These are phyloP conservation scores for Neoseiulus cucumeris DNA, from an alignment of 1,140 invertebrate species.

Conservation along the genomic window DNA sequence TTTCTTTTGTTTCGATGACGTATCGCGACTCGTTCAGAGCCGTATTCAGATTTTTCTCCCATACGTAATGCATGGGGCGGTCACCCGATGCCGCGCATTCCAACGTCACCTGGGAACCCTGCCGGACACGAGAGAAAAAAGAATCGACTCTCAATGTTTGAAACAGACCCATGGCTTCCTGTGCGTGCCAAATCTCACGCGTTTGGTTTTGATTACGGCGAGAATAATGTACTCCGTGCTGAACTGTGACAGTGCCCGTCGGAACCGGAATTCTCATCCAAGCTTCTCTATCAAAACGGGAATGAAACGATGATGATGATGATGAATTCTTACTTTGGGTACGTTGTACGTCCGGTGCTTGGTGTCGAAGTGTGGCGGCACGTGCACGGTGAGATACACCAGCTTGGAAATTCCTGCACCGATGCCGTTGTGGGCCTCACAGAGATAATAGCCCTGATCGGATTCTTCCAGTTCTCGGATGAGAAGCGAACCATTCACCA, in stretches of 20 bases:
- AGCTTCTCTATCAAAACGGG: no score
- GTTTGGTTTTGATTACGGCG: no score
- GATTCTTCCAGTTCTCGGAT: slow-evolving; percentile 25
- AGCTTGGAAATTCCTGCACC: slow-evolving; percentile 42
- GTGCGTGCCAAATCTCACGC: no score
- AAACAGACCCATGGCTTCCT: no score
- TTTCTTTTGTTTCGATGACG: slow-evolving; percentile 1
- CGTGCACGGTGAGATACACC: slow-evolving; percentile 40
- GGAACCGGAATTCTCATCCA: no score
- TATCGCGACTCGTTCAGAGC: slow-evolving; percentile 11
- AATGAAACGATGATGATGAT: no score
- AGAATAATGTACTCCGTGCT: no score
- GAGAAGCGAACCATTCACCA: slow-evolving; percentile 28
- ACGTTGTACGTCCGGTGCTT: slow-evolving; percentile 16
- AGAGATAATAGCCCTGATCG: slow-evolving; percentile 31
- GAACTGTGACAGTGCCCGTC: no score
- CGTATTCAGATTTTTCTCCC: slow-evolving; percentile 16
- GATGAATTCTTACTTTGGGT: not conserved
- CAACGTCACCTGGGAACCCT: slow-evolving; percentile 24
- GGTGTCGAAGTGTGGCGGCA: slow-evolving; percentile 19
- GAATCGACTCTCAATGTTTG: no score
- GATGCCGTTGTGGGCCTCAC: slow-evolving; percentile 40
- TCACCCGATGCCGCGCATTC: slow-evolving; percentile 27
- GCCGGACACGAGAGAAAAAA: slow-evolving; percentile 16
- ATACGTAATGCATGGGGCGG: slow-evolving; percentile 24